Base-by-base conservation (phyloP, 35 echinoderm and acorn worm species). In the Diadema setosum region DNA sequence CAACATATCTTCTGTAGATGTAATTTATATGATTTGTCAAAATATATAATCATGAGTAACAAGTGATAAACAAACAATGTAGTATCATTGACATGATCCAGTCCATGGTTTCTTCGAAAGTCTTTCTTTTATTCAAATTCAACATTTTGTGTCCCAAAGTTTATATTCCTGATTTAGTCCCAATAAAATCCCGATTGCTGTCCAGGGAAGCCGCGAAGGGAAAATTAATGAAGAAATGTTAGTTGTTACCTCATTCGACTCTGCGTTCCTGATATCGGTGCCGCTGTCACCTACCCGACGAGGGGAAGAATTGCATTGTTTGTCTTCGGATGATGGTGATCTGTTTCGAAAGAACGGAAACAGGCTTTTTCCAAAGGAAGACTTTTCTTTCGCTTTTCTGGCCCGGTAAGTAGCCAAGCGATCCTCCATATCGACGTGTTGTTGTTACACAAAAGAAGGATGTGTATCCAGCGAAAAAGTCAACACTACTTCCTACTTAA, bases 381-480 rank as follows among this genome's bases (percentile, higher is more conserved):
- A 32, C 58, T 45, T 91, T 60, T 91, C 90, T 42, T 80, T 57
- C 3, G 90, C 83, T 33, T 91, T 91, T 46, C 70, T 40, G 25
- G 90, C 90, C 14, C 90, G 59, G 40, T 91, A 91, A 50, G 70
- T 83, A 21, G 82, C 83, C 46, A 85, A 82, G 46, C 86, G 90
- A 31, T 85, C 65, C 70, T 91, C 83, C 90, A 85, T 91, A 58
- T 78, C 73, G 15, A 16, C 63, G 40, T 75, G 33, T 70, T 32
- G 33, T 70, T 70, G 18, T 70, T 5, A 7, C 18, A 70, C 65
- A 70, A 11, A 11, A n/a, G 48, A n/a, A 11, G 9, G n/a, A 11
- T 52, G 48, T 52, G 48, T 52, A 52, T n/a, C n/a, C 48, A 52
- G 9, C n/a, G 48, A 9, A 9, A 52, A 9, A n/a, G 9, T 52